These are phyloP conservation scores for Hormaphis cornu DNA, from an alignment of 1,140 invertebrate genomes.

Conservation along the genomic window DNA sequence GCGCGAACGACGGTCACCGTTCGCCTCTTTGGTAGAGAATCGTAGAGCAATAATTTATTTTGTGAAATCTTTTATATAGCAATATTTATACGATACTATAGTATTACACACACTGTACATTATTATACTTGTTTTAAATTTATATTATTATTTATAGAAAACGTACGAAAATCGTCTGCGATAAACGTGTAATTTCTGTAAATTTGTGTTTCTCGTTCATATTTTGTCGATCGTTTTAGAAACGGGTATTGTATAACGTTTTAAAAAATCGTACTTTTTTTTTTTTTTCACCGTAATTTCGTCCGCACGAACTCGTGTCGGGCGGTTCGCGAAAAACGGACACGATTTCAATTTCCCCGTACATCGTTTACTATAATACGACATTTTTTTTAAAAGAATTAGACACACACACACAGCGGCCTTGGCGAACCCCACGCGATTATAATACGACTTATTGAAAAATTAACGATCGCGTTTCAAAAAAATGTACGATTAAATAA, in stretches of 20 bases:
- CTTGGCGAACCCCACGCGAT: constrained; percentile 8
- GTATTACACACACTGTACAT: background rate
- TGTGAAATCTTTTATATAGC: constrained; percentile 18
- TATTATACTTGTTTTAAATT: background rate
- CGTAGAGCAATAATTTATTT: constrained; percentile 24
- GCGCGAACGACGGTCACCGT: background rate
- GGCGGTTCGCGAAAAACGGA: too few species aligned
- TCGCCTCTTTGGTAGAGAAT: constrained; percentile 3
- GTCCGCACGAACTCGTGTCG: too few species aligned
- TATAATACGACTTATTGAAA: too few species aligned
- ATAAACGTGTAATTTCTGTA: background rate
- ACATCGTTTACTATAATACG: too few species aligned
- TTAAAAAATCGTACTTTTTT: too few species aligned
- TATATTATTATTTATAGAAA: background rate
- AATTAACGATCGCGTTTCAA: background rate
- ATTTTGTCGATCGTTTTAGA: too few species aligned
- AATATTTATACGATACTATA: background rate
- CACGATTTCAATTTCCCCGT: too few species aligned
- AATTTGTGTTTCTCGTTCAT: too few species aligned
- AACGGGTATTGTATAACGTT: too few species aligned
- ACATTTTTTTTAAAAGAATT: background rate
- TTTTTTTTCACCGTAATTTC: too few species aligned
- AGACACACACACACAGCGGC: constrained; percentile 30
- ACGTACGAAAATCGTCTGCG: background rate
- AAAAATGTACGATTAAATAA: too few species aligned